A percentile compares a stretch with the other conserved stretches of the same genome.
These are phyloP conservation scores for Scytalopus superciliaris DNA, from an alignment of 2,113 vertebrate species.

Conservation along the genomic window DNA sequence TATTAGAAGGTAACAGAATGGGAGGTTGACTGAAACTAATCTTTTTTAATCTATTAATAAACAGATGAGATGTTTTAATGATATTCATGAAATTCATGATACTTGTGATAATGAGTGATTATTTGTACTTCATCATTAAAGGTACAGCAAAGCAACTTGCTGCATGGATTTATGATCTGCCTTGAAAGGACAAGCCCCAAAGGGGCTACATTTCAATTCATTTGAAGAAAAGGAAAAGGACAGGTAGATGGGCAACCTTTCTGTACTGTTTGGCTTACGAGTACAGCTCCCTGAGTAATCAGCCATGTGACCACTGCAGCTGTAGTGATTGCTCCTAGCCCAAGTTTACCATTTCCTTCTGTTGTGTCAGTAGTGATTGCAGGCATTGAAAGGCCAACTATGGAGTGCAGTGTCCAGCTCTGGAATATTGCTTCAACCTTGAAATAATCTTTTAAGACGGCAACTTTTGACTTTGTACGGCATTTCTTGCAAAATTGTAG, in stretches of 20 bases:
- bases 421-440: neutral
- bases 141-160: neutral
- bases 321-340: neutral
- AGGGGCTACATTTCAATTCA: neutral
- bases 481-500: neutral
- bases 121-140: neutral
- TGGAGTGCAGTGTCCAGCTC: neutral
- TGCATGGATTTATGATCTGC: neutral
- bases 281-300: neutral
- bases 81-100: neutral
- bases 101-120: neutral
- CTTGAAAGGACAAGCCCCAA: neutral
- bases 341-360: neutral
- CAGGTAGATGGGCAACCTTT: neutral
- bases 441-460: neutral
- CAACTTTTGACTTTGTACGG: neutral
- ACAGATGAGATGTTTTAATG: neutral
- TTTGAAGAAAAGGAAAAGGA: neutral
- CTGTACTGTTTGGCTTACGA: neutral
- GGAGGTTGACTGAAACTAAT: neutral
- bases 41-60: neutral
- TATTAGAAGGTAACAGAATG: neutral
- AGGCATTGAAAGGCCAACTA: neutral
- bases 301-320: neutral
- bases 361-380: neutral